These are phyloP conservation scores for Blennius ocellaris DNA, from an alignment of 2,113 vertebrate species.

Conservation along the genomic window DNA sequence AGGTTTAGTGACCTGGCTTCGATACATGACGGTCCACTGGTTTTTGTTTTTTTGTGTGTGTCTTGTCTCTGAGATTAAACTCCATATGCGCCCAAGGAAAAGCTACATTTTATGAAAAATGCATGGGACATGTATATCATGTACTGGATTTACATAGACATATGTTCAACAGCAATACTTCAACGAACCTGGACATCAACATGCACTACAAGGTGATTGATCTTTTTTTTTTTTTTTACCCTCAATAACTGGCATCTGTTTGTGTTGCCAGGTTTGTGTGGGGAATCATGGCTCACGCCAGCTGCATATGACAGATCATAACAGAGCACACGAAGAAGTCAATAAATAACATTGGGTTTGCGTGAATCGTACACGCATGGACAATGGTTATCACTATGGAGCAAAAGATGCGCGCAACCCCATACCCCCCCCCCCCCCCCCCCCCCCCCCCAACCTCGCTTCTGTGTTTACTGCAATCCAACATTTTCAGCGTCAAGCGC, in stretches of 20 bases:
- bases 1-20: constrained; percentile 31
- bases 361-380: constrained; percentile 8
- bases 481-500: not conserved
- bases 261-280: not conserved
- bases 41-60: not conserved
- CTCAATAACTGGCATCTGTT: not conserved
- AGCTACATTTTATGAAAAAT: too few relatives aligned
- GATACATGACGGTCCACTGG: not conserved
- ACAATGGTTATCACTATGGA: not conserved
- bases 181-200: not conserved
- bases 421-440: too few relatives aligned
- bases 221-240: too few relatives aligned
- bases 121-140: too few relatives aligned
- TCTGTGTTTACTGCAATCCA: constrained; percentile 22
- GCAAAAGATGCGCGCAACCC: too few relatives aligned
- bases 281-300: not conserved
- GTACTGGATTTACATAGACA: not conserved
- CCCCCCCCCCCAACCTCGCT: too few relatives aligned
- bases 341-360: not conserved
- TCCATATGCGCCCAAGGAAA: not conserved
- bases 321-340: not conserved
- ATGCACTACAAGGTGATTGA: too few relatives aligned
- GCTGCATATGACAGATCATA: not conserved
- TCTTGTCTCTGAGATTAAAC: not conserved
- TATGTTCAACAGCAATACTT: not conserved